Base-by-base conservation (phyloP, 2,797 vertebrate species). In the Odontamblyopus lacepedii region DNA sequence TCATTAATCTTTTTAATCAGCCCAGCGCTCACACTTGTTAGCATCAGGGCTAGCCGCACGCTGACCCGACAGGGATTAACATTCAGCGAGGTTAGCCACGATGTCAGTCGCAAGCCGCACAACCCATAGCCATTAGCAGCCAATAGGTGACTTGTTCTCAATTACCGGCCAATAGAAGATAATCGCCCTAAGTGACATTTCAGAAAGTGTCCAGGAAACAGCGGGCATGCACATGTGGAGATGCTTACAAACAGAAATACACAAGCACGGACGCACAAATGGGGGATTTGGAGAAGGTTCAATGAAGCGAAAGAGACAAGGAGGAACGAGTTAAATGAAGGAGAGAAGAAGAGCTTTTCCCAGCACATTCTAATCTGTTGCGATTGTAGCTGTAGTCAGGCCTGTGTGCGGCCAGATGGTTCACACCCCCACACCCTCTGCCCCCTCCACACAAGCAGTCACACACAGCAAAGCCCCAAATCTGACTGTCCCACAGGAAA, bases 1-100 rank as follows among this genome's bases (percentile, higher is more conserved):
- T 89, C 89, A 91, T 91, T 91, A 88, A 90, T 92, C 83, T 85
- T 85, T 88, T 88, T 87, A 91, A 90, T 91, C 85, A 87, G 80
- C 65, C 0, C 76, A 85, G 85, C 84, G 84, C 83, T 91, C 80
- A 78, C 69, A 75, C 82, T 89, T 76, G 69, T 88, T 88, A 88
- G 71, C 66, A 70, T 77, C 73, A 78, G 79, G 76, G 84, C 84
- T 81, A 84, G 73, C 64, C 38, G 30, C 71, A 69, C 32, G 50
- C 61, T 26, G 64, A 83, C 84, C 79, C 77, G 44, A 66, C 6
- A 70, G 76, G 79, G 84, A 89, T 90, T 91, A 90, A 72, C 84
- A 87, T 85, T 86, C 86, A 77, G 79, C 75, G n/a, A 80, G 82
- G 85, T 88, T 90, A 71, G 77, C 69, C 72, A 56, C 35, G 67